Percentiles rank a stretch among this genome's conserved stretches.
Conservation (phyloP, 2,797 vertebrate genomes). For the Eupleurogrammus muticus region DNA sequence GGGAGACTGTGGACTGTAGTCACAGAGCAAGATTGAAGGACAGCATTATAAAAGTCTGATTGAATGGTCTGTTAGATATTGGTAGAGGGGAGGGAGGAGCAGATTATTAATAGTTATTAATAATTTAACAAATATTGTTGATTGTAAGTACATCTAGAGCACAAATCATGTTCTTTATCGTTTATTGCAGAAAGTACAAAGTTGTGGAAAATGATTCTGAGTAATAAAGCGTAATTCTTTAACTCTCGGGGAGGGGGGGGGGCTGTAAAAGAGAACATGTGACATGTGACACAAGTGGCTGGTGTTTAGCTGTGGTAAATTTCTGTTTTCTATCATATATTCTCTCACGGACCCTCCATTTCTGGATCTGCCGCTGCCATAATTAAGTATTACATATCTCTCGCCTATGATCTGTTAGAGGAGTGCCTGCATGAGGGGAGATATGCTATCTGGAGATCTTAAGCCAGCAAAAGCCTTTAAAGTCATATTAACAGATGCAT, state of each 20-base stretch:
- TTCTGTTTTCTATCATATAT: background rate
- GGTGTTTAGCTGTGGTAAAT: background rate
- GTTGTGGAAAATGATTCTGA: background rate
- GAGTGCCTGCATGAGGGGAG: background rate
- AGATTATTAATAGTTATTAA: conserved; percentile 17
- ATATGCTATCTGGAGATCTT: background rate
- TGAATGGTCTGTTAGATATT: conserved; percentile 59
- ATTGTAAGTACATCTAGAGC: background rate
- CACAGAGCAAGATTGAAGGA: conserved; percentile 25
- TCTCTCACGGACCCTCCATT: background rate
- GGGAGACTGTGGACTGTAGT: conserved; percentile 59
- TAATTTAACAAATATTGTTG: conserved; percentile 2
- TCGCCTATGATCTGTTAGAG: background rate
- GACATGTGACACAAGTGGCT: conserved; percentile 16
- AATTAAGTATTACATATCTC: background rate
- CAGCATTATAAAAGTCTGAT: conserved; percentile 59
- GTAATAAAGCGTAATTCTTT: conserved; percentile 27
- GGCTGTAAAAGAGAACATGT: conserved; percentile 24
- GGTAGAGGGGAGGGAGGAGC: conserved; percentile 41
- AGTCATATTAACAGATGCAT: conserved; percentile 11
- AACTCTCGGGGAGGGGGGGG: background rate
- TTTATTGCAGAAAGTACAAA: background rate
- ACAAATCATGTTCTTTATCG: background rate
- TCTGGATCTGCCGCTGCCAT: background rate
- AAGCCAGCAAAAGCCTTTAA: conserved; percentile 3